Evolutionary conservation across 2,797 vertebrate species (phyloP).

Genomic region (Catharus ustulatus): DNA sequence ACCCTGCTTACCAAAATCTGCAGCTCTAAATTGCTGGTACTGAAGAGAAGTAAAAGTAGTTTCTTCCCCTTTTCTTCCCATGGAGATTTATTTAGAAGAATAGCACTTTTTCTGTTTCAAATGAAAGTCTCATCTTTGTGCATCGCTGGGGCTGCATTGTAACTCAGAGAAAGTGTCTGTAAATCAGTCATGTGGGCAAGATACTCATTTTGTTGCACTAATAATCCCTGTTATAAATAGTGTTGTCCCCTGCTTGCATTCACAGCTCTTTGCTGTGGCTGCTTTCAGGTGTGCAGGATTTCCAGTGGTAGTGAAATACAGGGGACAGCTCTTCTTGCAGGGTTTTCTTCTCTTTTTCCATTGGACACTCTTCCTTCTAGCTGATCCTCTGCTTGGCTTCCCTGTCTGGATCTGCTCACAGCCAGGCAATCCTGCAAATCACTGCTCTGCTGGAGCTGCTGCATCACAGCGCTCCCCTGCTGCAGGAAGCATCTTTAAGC

Average conservation of each 20-base stretch:
- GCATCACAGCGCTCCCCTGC: background rate
- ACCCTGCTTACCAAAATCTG: background rate
- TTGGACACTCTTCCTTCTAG: background rate
- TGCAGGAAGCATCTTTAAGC: slow-evolving; percentile 17
- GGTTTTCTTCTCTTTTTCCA: background rate
- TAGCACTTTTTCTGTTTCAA: background rate
- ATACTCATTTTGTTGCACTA: background rate
- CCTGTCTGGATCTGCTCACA: background rate
- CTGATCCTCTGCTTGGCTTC: background rate
- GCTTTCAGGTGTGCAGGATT: background rate
- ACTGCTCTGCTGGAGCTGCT: background rate
- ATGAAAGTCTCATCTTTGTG: background rate
- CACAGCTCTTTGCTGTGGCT: background rate
- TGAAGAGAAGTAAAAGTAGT: background rate
- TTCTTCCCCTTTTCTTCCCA: background rate
- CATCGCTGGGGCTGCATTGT: background rate
- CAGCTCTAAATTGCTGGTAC: background rate
- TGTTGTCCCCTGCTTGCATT: background rate
- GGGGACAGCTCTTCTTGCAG: background rate
- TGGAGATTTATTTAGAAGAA: background rate
- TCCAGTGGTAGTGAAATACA: background rate
- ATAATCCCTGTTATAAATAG: background rate
- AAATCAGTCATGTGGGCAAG: background rate
- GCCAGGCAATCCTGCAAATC: background rate
- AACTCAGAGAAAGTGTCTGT: background rate